These are phyloP conservation scores for Beroe forskalii DNA, from an alignment of 37 sponge, comb jelly and placozoan species.

Conservation along the genomic window DNA sequence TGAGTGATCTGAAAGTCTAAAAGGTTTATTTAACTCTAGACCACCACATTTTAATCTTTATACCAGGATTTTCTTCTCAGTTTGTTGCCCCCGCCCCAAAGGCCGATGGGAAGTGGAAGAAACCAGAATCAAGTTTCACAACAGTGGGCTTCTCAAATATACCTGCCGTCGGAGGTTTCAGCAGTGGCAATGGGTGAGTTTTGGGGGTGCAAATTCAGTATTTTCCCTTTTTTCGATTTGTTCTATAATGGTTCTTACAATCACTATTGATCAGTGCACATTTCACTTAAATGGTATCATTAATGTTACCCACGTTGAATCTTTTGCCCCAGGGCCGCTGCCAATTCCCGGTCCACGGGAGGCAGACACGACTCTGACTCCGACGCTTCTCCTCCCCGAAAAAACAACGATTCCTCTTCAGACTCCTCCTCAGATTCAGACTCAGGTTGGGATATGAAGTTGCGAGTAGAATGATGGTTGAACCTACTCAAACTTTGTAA, in stretches of 20 bases:
- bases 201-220: too few species aligned
- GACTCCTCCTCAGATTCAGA: background rate
- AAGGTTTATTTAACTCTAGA: too few species aligned
- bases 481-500: background rate
- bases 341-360: background rate
- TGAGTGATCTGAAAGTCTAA: background rate
- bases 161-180: background rate
- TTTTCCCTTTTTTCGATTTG: too few species aligned
- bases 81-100: background rate
- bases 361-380: conserved; percentile 46
- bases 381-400: background rate
- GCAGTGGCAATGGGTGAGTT: background rate
- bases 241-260: too few species aligned
- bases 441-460: too few species aligned
- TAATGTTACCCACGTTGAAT: too few species aligned
- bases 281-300: too few species aligned
- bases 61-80: too few species aligned
- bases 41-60: too few species aligned
- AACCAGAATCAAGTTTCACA: background rate
- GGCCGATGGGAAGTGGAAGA: background rate
- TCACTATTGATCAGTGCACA: too few species aligned
- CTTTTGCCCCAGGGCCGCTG: conserved; percentile 11
- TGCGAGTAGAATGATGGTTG: too few species aligned
- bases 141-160: conserved; percentile 14
- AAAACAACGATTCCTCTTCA: background rate